Conservation (phyloP, 2,888 invertebrate species). For the Brachynemurus nebulosus region DNA sequence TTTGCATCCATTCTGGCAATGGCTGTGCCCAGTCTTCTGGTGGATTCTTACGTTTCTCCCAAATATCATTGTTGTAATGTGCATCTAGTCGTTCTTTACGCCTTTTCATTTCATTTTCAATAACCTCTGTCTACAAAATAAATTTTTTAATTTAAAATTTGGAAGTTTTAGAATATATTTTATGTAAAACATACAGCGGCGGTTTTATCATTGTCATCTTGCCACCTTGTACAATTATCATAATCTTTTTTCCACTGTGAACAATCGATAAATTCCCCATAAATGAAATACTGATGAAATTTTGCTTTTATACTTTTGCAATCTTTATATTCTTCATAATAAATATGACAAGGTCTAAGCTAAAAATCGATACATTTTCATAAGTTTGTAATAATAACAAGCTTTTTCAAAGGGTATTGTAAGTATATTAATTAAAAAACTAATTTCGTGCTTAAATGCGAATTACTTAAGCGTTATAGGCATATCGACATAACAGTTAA, state of each 20-base stretch:
- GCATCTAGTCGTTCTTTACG: constrained; percentile 45
- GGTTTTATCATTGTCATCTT: constrained; percentile 41
- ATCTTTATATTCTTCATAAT: constrained; percentile 68
- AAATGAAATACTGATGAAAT: constrained; percentile 77
- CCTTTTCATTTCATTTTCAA: constrained; percentile 56
- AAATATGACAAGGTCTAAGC: constrained; percentile 68
- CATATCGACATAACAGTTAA: too few species aligned
- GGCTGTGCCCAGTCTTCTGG: constrained; percentile 73
- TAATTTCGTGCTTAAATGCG: too few species aligned
- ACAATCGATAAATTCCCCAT: constrained; percentile 61
- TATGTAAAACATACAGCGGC: constrained; percentile 46
- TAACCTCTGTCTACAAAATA: constrained; percentile 41
- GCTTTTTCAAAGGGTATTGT: too few species aligned
- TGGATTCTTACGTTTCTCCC: constrained; percentile 61
- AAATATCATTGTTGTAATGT: constrained; percentile 61
- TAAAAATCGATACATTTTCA: constrained; percentile 29
- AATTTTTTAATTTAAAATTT: constrained; percentile 11
- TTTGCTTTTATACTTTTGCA: constrained; percentile 60
- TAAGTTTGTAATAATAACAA: too few species aligned
- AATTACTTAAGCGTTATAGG: too few species aligned
- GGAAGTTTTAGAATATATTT: constrained; percentile 11
- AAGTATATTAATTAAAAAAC: too few species aligned
- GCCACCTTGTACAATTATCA: constrained; percentile 58
- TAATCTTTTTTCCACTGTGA: constrained; percentile 66
- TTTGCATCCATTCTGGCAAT: constrained; percentile 58